phyloP scores from a whole-genome alignment of 2,797 vertebrate genomes.

The Xenops minutus region DNA sequence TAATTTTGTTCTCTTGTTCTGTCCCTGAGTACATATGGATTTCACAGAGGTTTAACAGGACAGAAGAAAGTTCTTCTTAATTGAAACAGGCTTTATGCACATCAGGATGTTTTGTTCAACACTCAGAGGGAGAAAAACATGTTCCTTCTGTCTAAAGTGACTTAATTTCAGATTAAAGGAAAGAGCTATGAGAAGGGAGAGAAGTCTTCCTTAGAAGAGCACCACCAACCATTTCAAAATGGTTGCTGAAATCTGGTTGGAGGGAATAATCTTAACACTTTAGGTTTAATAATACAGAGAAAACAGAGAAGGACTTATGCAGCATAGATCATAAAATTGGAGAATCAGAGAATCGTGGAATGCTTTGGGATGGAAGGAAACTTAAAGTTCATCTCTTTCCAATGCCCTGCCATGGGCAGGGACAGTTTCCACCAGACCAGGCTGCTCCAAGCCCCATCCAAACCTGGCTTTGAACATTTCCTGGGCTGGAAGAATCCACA shows the following conservation, averaged over 20 bases:
- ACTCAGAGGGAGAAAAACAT: background rate
- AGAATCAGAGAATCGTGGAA: background rate
- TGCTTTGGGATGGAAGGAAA: background rate
- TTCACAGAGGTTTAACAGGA: conserved; percentile 34
- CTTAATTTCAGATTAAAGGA: conserved; percentile 34
- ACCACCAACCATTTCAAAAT: background rate
- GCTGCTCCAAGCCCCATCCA: background rate
- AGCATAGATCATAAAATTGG: background rate
- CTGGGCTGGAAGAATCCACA: background rate
- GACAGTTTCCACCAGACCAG: background rate
- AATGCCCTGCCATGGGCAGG: background rate
- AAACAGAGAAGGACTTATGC: background rate
- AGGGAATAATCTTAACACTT: background rate
- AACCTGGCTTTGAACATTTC: background rate
- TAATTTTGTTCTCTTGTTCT: conserved; percentile 27
- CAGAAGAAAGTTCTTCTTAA: conserved; percentile 9
- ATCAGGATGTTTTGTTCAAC: background rate
- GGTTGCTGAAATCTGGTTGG: background rate
- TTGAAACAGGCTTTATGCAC: conserved; percentile 5
- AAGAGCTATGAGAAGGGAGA: background rate
- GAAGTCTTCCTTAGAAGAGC: background rate
- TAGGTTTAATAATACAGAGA: background rate
- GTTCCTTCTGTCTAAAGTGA: background rate
- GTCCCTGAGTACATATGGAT: background rate
- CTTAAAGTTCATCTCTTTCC: background rate